Percentiles rank a stretch among this genome's conserved stretches.
phyloP scores from a whole-genome alignment of 2,888 invertebrate genomes.

The Orchestes rusci region DNA sequence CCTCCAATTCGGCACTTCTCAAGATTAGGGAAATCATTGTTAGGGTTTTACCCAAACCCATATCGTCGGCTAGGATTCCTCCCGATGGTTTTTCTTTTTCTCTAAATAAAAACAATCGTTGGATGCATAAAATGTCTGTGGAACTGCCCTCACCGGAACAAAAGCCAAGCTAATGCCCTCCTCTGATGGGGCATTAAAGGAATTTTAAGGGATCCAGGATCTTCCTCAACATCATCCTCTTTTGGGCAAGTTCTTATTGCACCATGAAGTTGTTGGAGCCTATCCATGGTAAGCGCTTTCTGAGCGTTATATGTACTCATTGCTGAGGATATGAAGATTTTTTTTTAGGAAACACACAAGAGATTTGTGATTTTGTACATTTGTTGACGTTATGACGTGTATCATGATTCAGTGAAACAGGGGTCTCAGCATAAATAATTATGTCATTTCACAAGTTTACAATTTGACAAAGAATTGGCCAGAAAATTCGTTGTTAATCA shows the following conservation, averaged over 20 bases:
- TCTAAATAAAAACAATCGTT: conserved; percentile 43
- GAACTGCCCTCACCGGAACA: conserved; percentile 57
- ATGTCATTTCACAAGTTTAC: too few species aligned
- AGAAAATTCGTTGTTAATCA: too few species aligned
- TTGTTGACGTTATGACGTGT: too few species aligned
- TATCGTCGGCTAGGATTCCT: conserved; percentile 81
- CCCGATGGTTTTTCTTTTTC: conserved; percentile 80
- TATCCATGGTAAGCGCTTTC: conserved; percentile 62
- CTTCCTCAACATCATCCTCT: conserved; percentile 50
- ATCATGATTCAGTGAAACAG: too few species aligned
- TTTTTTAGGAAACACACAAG: conserved; percentile 1
- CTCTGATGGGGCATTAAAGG: conserved; percentile 76
- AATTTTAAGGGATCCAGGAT: conserved; percentile 58
- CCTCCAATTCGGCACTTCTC: conserved; percentile 44
- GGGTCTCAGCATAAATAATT: too few species aligned
- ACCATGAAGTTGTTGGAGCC: conserved; percentile 63
- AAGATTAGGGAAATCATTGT: conserved; percentile 73
- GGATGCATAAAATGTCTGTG: neutral
- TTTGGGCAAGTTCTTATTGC: conserved; percentile 61
- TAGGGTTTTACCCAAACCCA: conserved; percentile 78
- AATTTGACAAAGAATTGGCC: too few species aligned
- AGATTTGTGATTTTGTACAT: neutral
- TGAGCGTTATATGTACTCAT: conserved; percentile 62
- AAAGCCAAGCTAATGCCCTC: conserved; percentile 80
- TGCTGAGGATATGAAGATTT: too few species aligned